Evolutionary conservation across 2,888 invertebrate genomes (phyloP).

Genomic region (Litoditis marina): DNA sequence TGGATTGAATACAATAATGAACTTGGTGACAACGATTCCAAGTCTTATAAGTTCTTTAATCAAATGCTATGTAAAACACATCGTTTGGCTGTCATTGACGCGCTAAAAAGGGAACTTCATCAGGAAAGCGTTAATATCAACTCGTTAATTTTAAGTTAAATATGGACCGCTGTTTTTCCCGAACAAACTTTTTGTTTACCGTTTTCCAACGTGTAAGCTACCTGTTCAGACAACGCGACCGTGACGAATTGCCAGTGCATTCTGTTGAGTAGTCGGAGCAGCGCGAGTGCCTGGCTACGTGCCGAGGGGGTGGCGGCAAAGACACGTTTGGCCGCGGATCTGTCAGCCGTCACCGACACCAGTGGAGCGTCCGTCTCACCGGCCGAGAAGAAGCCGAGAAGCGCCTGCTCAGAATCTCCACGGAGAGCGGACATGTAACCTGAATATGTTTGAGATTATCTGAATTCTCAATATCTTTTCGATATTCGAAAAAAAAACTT

Average conservation of each 20-base stretch:
- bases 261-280: slow-evolving; percentile 44
- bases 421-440: slow-evolving; percentile 35
- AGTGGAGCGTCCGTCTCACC: slow-evolving; percentile 46
- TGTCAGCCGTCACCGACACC: slow-evolving; percentile 46
- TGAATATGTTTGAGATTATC: slow-evolving; percentile 16
- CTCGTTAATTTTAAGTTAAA: too few species aligned
- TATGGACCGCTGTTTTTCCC: too few species aligned
- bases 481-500: not conserved
- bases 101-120: too few species aligned
- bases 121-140: too few species aligned
- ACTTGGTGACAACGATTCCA: not conserved
- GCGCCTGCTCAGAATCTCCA: slow-evolving; percentile 39
- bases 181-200: too few species aligned
- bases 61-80: too few species aligned
- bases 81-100: too few species aligned
- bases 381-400: slow-evolving; percentile 49
- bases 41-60: too few species aligned
- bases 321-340: slow-evolving; percentile 23
- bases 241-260: slow-evolving; percentile 57
- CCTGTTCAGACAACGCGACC: slow-evolving; percentile 45
- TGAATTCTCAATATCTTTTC: too few species aligned
- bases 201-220: not conserved
- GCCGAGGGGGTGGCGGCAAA: slow-evolving; percentile 49
- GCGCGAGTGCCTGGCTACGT: slow-evolving; percentile 46
- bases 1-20: too few species aligned